Percentiles rank a stretch among this genome's conserved stretches.
phyloP scores from a whole-genome alignment of 2,113 vertebrate species.

The Crocuta crocuta region DNA sequence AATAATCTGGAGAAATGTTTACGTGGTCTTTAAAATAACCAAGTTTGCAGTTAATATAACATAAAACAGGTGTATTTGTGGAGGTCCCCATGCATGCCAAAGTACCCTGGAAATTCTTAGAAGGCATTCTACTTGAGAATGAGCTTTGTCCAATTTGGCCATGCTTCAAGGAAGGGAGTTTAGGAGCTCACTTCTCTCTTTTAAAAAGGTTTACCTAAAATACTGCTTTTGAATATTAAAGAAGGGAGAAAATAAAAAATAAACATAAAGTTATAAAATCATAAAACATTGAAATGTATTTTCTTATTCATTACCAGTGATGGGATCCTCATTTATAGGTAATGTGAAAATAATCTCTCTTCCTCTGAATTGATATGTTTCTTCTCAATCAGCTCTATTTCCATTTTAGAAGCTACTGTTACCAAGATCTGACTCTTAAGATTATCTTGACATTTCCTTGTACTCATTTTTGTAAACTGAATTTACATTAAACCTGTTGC shows the following conservation, averaged over 20 bases:
- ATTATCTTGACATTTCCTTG: not conserved
- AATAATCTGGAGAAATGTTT: not conserved
- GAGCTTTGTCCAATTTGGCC: not conserved
- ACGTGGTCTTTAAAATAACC: not conserved
- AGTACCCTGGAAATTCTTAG: not conserved
- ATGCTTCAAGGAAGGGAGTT: not conserved
- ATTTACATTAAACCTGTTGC: not conserved
- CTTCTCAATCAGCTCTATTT: not conserved
- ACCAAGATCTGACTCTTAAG: not conserved
- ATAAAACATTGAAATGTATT: not conserved
- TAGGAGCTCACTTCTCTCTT: not conserved
- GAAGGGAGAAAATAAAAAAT: not conserved
- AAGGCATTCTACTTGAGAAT: not conserved
- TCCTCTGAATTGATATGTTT: not conserved
- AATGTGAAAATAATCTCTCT: not conserved
- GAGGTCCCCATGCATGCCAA: not conserved
- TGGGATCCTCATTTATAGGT: not conserved
- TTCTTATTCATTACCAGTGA: not conserved
- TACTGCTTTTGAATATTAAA: not conserved
- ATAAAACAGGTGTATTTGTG: not conserved
- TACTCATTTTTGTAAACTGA: not conserved
- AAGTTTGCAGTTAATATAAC: not conserved
- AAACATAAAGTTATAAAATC: not conserved
- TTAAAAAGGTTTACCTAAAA: conserved; percentile 5
- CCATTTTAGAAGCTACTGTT: not conserved